Evolutionary conservation across 2,888 invertebrate species (phyloP).

Genomic region (Metallyticus violacea): DNA sequence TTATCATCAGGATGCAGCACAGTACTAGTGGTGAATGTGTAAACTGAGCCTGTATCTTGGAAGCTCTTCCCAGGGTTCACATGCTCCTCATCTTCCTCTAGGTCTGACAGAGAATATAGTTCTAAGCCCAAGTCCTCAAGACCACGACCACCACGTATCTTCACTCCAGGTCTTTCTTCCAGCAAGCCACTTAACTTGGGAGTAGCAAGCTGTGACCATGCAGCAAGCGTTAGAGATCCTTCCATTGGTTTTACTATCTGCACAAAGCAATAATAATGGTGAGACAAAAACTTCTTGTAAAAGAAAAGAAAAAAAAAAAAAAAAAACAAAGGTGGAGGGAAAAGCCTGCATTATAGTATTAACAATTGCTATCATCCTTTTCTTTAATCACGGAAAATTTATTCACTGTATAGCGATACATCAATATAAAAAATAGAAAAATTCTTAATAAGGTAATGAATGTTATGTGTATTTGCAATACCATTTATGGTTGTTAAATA

Average conservation of each 20-base stretch:
- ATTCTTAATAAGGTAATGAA: no score
- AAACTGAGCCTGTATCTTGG: slow-evolving; percentile 74
- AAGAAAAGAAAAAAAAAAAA: no score
- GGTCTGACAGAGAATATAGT: slow-evolving; percentile 61
- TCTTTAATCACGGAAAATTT: no score
- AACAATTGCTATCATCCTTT: not conserved
- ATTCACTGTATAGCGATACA: no score
- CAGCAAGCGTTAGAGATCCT: slow-evolving; percentile 88
- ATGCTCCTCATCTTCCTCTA: slow-evolving; percentile 69
- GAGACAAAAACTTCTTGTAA: no score
- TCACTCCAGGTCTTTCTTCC: slow-evolving; percentile 88
- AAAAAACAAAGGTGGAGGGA: no score
- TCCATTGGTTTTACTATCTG: slow-evolving; percentile 86
- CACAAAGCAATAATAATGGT: not conserved
- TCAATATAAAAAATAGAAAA: no score
- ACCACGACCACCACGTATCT: slow-evolving; percentile 74
- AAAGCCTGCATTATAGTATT: not conserved
- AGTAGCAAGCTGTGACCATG: slow-evolving; percentile 93
- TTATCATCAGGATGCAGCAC: slow-evolving; percentile 89
- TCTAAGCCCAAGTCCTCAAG: slow-evolving; percentile 73
- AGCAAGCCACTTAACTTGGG: slow-evolving; percentile 88
- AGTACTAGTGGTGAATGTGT: slow-evolving; percentile 84
- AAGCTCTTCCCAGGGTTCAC: slow-evolving; percentile 68
- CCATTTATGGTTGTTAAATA: no score
- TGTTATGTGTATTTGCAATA: no score